A percentile compares a stretch with the other conserved stretches of the same genome.
Conservation (phyloP, 2,888 invertebrate species). For the Pediacus dermestoides region DNA sequence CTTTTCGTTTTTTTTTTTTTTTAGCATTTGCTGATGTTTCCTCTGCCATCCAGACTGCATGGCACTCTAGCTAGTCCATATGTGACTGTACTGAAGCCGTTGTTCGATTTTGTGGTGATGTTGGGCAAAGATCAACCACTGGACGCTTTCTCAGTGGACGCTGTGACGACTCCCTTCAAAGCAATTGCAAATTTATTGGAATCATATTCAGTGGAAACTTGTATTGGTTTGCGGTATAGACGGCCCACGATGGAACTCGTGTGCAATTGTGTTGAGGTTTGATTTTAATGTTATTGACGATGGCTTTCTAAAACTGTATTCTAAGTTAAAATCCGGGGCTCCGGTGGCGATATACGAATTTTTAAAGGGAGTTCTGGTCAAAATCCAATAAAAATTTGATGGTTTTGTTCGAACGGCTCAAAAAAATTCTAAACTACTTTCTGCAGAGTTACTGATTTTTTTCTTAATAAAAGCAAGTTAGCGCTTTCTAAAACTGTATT, state of each 20-base stretch:
- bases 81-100: slow-evolving; percentile 33
- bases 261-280: slow-evolving; percentile 62
- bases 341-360: too few species aligned
- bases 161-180: too few species aligned
- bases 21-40: slow-evolving; percentile 39
- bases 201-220: slow-evolving; percentile 43
- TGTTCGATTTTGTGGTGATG: slow-evolving; percentile 36
- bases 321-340: too few species aligned
- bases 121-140: slow-evolving; percentile 25
- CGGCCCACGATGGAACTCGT: slow-evolving; percentile 55
- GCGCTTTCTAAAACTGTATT: too few species aligned
- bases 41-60: slow-evolving; percentile 43
- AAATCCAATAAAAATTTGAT: too few species aligned
- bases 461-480: too few species aligned
- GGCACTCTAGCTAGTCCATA: slow-evolving; percentile 38
- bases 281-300: slow-evolving; percentile 15
- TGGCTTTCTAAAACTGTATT: too few species aligned
- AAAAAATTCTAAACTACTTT: too few species aligned
- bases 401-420: too few species aligned
- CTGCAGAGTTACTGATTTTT: too few species aligned
- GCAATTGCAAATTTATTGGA: too few species aligned
- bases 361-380: too few species aligned
- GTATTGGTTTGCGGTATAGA: slow-evolving; percentile 46
- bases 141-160: slow-evolving; percentile 36
- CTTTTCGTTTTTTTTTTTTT: slow-evolving; percentile 17